Evolutionary conservation across 1,140 invertebrate species (phyloP).

Genomic region (Drosophila nebulosa): DNA sequence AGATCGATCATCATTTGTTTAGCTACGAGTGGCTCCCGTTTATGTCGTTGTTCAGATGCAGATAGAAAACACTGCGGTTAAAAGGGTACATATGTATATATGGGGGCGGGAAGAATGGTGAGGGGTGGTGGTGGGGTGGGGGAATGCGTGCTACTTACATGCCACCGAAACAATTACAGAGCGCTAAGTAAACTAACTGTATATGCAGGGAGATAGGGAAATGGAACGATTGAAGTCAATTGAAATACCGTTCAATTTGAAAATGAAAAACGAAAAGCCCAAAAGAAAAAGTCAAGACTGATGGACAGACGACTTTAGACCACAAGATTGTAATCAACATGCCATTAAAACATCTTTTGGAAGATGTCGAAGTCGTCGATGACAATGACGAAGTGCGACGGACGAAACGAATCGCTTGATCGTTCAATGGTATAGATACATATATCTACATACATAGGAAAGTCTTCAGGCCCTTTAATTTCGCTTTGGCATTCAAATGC

Average conservation of each 20-base stretch:
- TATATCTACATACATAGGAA: too few species aligned
- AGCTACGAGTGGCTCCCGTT: conserved; percentile 67
- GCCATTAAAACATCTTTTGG: conserved; percentile 75
- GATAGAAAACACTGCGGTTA: neutral
- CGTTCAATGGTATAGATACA: conserved; percentile 25
- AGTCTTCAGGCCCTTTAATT: conserved; percentile 53
- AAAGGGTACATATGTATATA: too few species aligned
- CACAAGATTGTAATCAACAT: conserved; percentile 80
- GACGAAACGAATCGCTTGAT: conserved; percentile 63
- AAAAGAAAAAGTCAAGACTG: conserved; percentile 47
- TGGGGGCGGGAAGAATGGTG: too few species aligned
- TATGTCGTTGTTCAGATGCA: conserved; percentile 44
- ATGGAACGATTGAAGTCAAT: conserved; percentile 41
- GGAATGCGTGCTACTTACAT: conserved; percentile 78
- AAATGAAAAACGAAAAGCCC: conserved; percentile 40
- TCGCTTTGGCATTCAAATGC: conserved; percentile 76
- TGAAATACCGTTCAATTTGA: conserved; percentile 65
- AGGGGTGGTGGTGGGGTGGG: neutral
- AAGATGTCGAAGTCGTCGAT: conserved; percentile 69
- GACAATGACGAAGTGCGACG: conserved; percentile 67
- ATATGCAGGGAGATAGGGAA: conserved; percentile 36
- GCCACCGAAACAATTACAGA: conserved; percentile 78
- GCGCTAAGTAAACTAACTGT: conserved; percentile 78
- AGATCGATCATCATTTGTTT: conserved; percentile 79
- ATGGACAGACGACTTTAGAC: conserved; percentile 20